Base-by-base conservation (phyloP, 2,113 vertebrate genomes). In the Anolis carolinensis region DNA sequence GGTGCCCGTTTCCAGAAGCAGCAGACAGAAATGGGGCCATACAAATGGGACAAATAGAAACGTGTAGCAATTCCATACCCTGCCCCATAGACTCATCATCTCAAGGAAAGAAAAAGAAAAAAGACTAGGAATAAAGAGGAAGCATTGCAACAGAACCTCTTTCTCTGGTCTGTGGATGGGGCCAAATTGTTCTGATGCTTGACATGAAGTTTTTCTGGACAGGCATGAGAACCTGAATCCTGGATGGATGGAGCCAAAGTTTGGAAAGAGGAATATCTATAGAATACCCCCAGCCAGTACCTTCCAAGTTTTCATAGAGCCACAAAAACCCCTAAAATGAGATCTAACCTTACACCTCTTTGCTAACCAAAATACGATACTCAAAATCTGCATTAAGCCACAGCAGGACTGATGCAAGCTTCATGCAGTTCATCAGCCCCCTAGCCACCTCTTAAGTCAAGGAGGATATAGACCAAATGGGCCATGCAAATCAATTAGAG, bases 401-500 rank as follows among this genome's bases (percentile, higher is more conserved):
- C 34, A 80, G n/a, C 20, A 80, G 30, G 52, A 48, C 67, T 73
- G 27, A 85, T 36, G 20, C 25, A 62, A 30, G 55, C 14, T 72
- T 20, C 36, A 86, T 32, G 80, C 27, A 71, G 36, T 59, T 79
- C 30, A 30, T 86, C 82, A 27, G 85, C 70, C 86, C 32, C 74
- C 75, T 82, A 36, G 70, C 75, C 65, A 70, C 73, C 86, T 67
- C 32, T 6, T 0, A 4, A 8, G 86, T 73, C 63, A 85, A 90
- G 90, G 70, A 82, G 44, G 85, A 76, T 88, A 8, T 83, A 87
- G 83, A 91, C 32, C 59, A 90, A 88, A 68, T 48, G 84, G 62
- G 34, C 70, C 74, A 74, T 83, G 84, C 59, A 86, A 83, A 86
- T 87, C 68, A 86, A 88, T 93, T 92, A 87, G 0, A 90, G 89